A percentile compares a stretch with the other conserved stretches of the same genome.
Evolutionary conservation across 1,140 invertebrate species (phyloP).

Genomic region (Cardiocondyla obscurior): DNA sequence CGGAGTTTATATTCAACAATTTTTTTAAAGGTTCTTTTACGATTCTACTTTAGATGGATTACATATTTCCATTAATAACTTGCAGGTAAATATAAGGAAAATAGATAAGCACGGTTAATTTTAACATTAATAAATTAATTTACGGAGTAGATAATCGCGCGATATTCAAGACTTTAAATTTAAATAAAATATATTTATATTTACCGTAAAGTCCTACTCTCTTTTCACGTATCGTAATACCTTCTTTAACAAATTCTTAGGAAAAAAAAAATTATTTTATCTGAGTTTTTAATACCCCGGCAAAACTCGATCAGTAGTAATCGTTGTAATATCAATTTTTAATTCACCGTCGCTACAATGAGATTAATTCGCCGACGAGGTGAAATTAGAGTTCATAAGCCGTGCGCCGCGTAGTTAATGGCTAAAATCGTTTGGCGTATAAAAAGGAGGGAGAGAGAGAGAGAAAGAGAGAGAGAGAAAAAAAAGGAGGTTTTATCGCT

Average conservation of each 20-base stretch:
- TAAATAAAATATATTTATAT: neutral
- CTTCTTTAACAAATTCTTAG: neutral
- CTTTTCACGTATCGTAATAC: neutral
- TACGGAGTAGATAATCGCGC: neutral
- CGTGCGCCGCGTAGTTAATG: conserved; percentile 48
- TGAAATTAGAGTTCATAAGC: conserved; percentile 61
- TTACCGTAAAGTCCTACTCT: conserved; percentile 5
- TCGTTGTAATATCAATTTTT: conserved; percentile 57
- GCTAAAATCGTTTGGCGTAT: conserved; percentile 54
- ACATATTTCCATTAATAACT: neutral
- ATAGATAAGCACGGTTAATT: neutral
- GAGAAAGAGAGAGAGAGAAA: conserved; percentile 32
- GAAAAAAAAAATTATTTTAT: neutral
- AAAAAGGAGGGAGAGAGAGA: conserved; percentile 31
- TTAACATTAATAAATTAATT: neutral
- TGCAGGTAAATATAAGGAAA: neutral
- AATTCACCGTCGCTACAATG: conserved; percentile 39
- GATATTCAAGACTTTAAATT: neutral
- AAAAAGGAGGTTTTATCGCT: conserved; percentile 54
- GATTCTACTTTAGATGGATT: no score
- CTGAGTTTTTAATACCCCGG: neutral
- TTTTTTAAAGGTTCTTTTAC: neutral
- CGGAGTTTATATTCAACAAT: neutral
- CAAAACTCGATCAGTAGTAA: neutral
- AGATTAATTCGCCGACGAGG: conserved; percentile 59